phyloP scores from a whole-genome alignment of 2,113 vertebrate species.

The Apistogramma diplotaenia region DNA sequence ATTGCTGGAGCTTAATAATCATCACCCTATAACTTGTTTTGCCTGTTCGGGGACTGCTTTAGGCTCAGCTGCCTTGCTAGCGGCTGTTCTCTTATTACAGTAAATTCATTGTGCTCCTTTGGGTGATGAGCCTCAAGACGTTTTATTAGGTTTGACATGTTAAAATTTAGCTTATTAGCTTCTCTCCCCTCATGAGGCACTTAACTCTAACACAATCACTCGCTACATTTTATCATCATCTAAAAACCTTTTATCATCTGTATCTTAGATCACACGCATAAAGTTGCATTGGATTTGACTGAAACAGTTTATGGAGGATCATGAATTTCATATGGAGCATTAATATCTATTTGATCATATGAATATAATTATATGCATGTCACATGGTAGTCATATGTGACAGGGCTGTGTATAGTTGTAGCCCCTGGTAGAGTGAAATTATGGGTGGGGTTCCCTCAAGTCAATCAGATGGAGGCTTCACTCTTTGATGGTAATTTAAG shows the following conservation, averaged over 20 bases:
- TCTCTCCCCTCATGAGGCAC: constrained; percentile 30
- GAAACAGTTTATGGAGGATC: neutral
- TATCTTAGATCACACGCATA: neutral
- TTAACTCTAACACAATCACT: constrained; percentile 25
- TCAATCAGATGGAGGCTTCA: neutral
- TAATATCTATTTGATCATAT: neutral
- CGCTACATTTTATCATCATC: constrained; percentile 32
- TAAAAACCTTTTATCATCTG: constrained; percentile 5
- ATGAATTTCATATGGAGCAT: neutral
- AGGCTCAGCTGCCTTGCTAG: constrained; percentile 10
- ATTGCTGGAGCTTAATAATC: constrained; percentile 4
- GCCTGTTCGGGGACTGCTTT: neutral
- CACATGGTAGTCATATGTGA: neutral
- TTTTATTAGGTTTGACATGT: constrained; percentile 58
- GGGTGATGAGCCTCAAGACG: constrained; percentile 42
- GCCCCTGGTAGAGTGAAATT: neutral
- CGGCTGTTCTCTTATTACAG: constrained; percentile 44
- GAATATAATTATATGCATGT: neutral
- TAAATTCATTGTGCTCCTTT: constrained; percentile 48
- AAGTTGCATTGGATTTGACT: neutral
- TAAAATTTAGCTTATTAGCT: constrained; percentile 52
- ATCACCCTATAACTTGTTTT: neutral
- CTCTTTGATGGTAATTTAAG: neutral
- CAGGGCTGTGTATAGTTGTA: neutral
- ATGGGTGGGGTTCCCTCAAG: neutral